Percentiles rank a stretch among this genome's conserved stretches.
Conservation (phyloP, 2,888 invertebrate genomes). For the Thymelicus acteon region DNA sequence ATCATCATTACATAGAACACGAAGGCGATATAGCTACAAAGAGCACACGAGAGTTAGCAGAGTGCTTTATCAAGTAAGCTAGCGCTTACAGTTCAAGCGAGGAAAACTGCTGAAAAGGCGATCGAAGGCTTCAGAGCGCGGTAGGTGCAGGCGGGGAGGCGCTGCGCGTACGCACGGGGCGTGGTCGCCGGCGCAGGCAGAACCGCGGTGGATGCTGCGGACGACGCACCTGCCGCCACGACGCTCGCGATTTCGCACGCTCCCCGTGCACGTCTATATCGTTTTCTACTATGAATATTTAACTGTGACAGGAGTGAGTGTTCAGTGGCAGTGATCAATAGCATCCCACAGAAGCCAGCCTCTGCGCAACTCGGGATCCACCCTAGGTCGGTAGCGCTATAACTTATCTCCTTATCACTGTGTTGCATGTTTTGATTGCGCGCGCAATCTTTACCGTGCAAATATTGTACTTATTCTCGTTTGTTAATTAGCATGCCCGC, state of each 20-base stretch:
- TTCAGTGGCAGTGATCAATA: constrained; percentile 67
- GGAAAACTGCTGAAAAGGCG: constrained; percentile 57
- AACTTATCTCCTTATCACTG: constrained; percentile 68
- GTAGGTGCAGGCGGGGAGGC: constrained; percentile 66
- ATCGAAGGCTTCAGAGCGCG: constrained; percentile 61
- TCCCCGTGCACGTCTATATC: constrained; percentile 47
- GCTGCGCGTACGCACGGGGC: constrained; percentile 75
- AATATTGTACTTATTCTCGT: constrained; percentile 51
- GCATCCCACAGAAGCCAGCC: constrained; percentile 52
- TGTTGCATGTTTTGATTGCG: constrained; percentile 62
- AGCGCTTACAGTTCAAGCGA: neutral
- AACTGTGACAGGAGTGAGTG: constrained; percentile 70
- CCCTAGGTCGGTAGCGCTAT: constrained; percentile 73
- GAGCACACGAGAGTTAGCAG: neutral
- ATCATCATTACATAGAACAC: neutral
- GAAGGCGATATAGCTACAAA: neutral
- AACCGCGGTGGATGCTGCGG: constrained; percentile 78
- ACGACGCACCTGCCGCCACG: constrained; percentile 68
- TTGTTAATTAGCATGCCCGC: constrained; percentile 33
- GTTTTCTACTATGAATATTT: constrained; percentile 45
- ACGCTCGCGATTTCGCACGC: constrained; percentile 45
- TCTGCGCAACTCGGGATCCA: constrained; percentile 65
- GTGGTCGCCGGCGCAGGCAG: constrained; percentile 58
- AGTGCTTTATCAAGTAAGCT: constrained; percentile 29
- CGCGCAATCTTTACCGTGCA: constrained; percentile 65